Base-by-base conservation (phyloP, 2,113 vertebrate species). In the Trematomus loennbergii region DNA sequence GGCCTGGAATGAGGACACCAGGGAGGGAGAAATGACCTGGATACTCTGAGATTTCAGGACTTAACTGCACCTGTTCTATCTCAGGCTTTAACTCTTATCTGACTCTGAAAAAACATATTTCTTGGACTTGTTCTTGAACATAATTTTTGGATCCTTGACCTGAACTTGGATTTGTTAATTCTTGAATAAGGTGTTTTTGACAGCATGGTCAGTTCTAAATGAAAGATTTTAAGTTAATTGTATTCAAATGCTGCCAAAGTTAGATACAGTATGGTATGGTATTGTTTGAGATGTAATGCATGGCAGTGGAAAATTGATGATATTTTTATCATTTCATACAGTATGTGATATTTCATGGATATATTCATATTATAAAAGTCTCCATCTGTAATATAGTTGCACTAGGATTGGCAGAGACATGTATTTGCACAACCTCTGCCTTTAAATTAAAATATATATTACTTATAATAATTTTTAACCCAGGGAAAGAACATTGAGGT, bases 1-100 rank as follows among this genome's bases (percentile, higher is more conserved):
- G 82, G 73, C 33, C 88, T 80, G 7, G 6, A 83, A 80, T n/a
- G 33, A 79, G 82, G 86, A 64, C 75, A 49, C 17, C 62, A 48
- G 57, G 82, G 36, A 45, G 36, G 5, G 68, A 59, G 43, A 16
- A 46, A 7, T 72, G 83, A 78, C 81, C 89, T 84, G 83, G 66
- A 86, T 86, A 62, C 59, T 3, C 71, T 48, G 2, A 69, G 22
- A 65, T n/a, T 72, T 46, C 25, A 72, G 55, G 55, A 57, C 70
- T 54, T 50, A 7, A 15, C 22, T 40, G 36, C 57, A 74, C 74
- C 66, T 87, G 75, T 33, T 74, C 12, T 53, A 2, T 52, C 36
- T 55, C 43, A 7, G 17, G 40, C 1, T 73, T 52, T 54, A 15
- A 36, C 3, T 57, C 36, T 40, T 40, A 1, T 40, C 36, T 40